Evolutionary conservation across 64 coral and sea anemone species (phyloP), one percentile per base, ranked within the genome.

Genomic region (Montipora cactus): DNA sequence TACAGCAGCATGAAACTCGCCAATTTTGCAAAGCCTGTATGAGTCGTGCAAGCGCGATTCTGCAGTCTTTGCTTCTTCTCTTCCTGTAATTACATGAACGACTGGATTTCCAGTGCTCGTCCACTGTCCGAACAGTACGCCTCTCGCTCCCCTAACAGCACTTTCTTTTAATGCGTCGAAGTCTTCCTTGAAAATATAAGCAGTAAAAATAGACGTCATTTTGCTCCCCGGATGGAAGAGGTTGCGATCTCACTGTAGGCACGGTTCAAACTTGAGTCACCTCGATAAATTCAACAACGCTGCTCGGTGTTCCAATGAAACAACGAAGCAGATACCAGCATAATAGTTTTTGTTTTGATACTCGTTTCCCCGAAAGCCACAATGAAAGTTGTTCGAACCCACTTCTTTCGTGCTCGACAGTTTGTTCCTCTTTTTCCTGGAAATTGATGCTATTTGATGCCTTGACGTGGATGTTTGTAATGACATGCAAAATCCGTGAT

Each of bases 61-160:
- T 22, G 0, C 59, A 14, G 1, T 28, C 8, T 1, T 25, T 61
- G 1, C 44, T 0, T 72, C 81, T 25, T 12, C 61, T 15, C 14
- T 64, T 12, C 61, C 15, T 0, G 0, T 64, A 64, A 64, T 68
- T 59, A 28, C 23, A 23, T 89, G 72, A 44, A 89, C 73, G 9
- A 89, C 87, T 45, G 87, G 87, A 15, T 89, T 89, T 53, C 87
- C 71, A 76, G 71, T 89, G 72, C 87, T 83, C 14, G 80, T 83
- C 80, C 80, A 83, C 21, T 61, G 80, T 1, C 80, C 80, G 2
- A 22, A 67, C 51, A 81, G 57, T 4, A 0, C 3, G 14, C 75
- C 46, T 15, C 2, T 11, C 4, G 8, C 46, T 45, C 25, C 2
- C 0, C 10, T 3, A 49, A 5, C 10, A 0, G 16, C 75, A 3